Evolutionary conservation across 2,797 vertebrate species (phyloP), one percentile per base, ranked within the genome.

Genomic region (Acipenser transmontanus): DNA sequence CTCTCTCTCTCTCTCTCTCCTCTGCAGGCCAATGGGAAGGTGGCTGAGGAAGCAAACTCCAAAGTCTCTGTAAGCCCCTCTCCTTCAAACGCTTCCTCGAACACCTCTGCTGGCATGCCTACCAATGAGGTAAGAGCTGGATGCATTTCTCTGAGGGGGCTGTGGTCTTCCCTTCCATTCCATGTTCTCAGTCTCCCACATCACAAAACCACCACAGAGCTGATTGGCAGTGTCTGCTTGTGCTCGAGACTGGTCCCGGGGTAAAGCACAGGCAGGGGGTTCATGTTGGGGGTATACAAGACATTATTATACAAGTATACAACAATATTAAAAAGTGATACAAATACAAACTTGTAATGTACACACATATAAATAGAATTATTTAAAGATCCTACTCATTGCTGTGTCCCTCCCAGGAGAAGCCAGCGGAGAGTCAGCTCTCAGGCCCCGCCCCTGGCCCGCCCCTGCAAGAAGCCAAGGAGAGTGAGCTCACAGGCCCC

Each of bases 21-120:
- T 49, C 2, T 63, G 49, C 80, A 90, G 89, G 65, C 85, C 61
- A 88, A 89, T 6, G 82, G 87, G 5, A 74, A 72, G 63, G 62
- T 69, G 49, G 67, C 71, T 61, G 82, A 72, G 67, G 84, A 84
- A 64, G 69, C 67, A 63, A 79, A 89, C 70, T 84, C 82, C 0
- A 88, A 82, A 71, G 50, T 84, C 66, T 86, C 88, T 0, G 34
- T 88, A 72, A 90, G 86, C 68, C 87, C 86, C 0, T 83, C 87
- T 57, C 87, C 86, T 1, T 90, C 87, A 70, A 90, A 78, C 12
- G 71, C 87, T 12, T 89, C 87, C 0, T 90, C 88, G 61, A 86
- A 82, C 61, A 47, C 84, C 49, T 90, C 89, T 0, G 66, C 47
- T 49, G 8, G 2, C 10, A 34, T n/a, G 12, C 12, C 8, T 54